These are phyloP conservation scores for Gryon sp. DNA, from an alignment of 1,140 invertebrate genomes.

Conservation along the genomic window DNA sequence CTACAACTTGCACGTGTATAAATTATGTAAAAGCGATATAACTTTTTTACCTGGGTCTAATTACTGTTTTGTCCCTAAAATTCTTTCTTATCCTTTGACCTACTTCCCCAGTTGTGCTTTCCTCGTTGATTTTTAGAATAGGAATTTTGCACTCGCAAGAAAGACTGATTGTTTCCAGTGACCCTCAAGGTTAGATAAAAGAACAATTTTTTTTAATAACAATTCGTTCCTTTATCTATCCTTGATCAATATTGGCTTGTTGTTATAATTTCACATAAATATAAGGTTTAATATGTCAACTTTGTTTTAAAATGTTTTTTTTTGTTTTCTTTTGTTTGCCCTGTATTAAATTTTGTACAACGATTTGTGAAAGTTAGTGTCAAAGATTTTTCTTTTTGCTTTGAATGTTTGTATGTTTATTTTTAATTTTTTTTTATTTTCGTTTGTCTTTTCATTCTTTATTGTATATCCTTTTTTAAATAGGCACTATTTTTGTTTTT, in stretches of 20 bases:
- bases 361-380: slow-evolving; percentile 63
- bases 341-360: slow-evolving; percentile 79
- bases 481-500: slow-evolving; percentile 76
- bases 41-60: slow-evolving; percentile 50
- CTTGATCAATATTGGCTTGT: slow-evolving; percentile 1
- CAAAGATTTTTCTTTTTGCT: slow-evolving; percentile 40
- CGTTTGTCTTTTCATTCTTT: no score
- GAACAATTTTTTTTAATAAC: slow-evolving; percentile 36
- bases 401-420: slow-evolving; percentile 35
- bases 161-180: slow-evolving; percentile 62
- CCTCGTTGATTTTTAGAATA: slow-evolving; percentile 34
- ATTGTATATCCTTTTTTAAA: slow-evolving; percentile 51
- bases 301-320: slow-evolving; percentile 40
- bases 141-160: slow-evolving; percentile 40
- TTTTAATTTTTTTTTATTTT: no score
- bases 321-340: slow-evolving; percentile 68
- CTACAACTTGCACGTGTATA: slow-evolving; percentile 17
- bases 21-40: slow-evolving; percentile 55
- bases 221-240: slow-evolving; percentile 14
- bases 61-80: slow-evolving; percentile 27
- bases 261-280: slow-evolving; percentile 63
- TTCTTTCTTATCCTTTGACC: slow-evolving; percentile 31
- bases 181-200: slow-evolving; percentile 2
- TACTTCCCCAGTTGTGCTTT: slow-evolving; percentile 31
- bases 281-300: slow-evolving; percentile 66